Evolutionary conservation across 2,797 vertebrate species (phyloP).

Genomic region (Apogon talboti): DNA sequence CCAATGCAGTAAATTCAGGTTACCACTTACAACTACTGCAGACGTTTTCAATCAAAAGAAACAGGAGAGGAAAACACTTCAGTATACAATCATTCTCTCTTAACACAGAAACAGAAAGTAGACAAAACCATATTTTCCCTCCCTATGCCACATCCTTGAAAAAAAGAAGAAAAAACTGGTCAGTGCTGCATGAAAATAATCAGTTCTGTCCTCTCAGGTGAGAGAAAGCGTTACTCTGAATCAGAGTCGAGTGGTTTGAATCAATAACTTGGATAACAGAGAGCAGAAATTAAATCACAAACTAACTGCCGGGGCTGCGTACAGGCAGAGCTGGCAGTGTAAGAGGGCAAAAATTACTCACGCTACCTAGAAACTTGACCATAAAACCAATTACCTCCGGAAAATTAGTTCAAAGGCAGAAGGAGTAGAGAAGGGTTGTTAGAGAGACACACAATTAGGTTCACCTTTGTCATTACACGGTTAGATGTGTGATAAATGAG

Average conservation of each 20-base stretch:
- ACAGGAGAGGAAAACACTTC: not conserved
- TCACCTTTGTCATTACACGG: not conserved
- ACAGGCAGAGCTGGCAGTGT: not conserved
- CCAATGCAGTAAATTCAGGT: not conserved
- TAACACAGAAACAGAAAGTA: conserved; percentile 9
- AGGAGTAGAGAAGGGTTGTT: not conserved
- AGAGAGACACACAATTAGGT: not conserved
- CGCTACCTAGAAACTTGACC: conserved; percentile 25
- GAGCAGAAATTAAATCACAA: conserved; percentile 32
- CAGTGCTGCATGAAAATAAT: conserved; percentile 15
- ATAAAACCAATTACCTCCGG: conserved; percentile 29
- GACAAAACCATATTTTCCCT: conserved; percentile 13
- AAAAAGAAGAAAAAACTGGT: not conserved
- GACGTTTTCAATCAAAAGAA: conserved; percentile 5
- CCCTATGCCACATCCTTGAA: not conserved
- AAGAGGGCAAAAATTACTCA: conserved; percentile 11
- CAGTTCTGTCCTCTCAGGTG: conserved; percentile 9
- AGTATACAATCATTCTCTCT: not conserved
- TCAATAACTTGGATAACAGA: conserved; percentile 20
- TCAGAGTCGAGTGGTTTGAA: conserved; percentile 3
- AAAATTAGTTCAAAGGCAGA: conserved; percentile 19
- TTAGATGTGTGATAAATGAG: conserved; percentile 6
- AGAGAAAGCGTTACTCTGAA: conserved; percentile 13
- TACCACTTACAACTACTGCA: not conserved
- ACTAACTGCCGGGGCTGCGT: conserved; percentile 6